These are phyloP conservation scores for Germaria angustata DNA, from an alignment of 2,888 invertebrate genomes.

Conservation along the genomic window DNA sequence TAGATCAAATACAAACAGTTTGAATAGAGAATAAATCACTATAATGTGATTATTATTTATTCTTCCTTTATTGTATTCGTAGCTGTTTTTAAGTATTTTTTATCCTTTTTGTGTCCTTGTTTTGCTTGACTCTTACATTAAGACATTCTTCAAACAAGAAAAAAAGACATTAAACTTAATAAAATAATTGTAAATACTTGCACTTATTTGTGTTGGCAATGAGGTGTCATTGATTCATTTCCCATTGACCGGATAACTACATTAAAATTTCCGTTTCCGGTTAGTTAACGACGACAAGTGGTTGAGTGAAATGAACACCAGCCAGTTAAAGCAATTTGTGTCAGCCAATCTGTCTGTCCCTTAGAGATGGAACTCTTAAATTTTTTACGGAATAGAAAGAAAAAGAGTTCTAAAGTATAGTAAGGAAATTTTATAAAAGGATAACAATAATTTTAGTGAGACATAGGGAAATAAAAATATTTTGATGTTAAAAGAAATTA, in stretches of 20 bases:
- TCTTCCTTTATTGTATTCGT: neutral
- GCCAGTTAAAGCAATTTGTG: neutral
- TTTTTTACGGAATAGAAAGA: too few species aligned
- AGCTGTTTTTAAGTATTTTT: neutral
- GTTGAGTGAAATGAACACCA: neutral
- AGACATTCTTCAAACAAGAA: slow-evolving; percentile 21
- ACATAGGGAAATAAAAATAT: too few species aligned
- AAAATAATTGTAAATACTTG: slow-evolving; percentile 14
- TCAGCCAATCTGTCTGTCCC: neutral
- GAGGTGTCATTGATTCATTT: slow-evolving; percentile 31
- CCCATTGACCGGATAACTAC: slow-evolving; percentile 33
- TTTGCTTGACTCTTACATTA: neutral
- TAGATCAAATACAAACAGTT: neutral
- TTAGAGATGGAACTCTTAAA: too few species aligned
- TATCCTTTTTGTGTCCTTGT: neutral
- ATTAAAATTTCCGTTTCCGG: slow-evolving; percentile 50
- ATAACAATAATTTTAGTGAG: too few species aligned
- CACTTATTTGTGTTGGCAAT: neutral
- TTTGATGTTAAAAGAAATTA: too few species aligned
- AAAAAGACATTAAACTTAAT: neutral
- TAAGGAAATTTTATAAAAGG: too few species aligned
- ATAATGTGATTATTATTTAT: neutral
- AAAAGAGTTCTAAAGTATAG: too few species aligned
- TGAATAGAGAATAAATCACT: slow-evolving; percentile 8
- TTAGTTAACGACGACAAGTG: slow-evolving; percentile 5